Evolutionary conservation across 2,113 vertebrate genomes (phyloP), one percentile per base, ranked within the genome.

Genomic region (Toxostoma redivivum): DNA sequence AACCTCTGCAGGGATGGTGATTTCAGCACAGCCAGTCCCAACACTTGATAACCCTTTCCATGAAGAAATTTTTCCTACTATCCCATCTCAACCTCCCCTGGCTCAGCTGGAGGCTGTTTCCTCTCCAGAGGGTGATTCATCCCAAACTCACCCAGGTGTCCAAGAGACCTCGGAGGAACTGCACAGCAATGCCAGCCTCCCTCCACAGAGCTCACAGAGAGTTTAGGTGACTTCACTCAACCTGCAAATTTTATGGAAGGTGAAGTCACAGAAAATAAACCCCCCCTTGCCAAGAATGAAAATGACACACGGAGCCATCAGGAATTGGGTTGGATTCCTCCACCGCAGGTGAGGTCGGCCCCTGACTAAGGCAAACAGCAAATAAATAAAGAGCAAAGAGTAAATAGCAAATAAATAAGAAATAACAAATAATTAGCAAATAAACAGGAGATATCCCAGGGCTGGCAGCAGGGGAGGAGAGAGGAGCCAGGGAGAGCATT

Each of bases 311-410:
- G 3, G 12, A 78, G 8, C 15, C 16, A 3, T 24, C 30, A 51
- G 19, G 74, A 88, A 11, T 42, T 11, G 13, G 18, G 14, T 7
- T 88, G 86, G 62, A 65, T 65, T 83, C 18, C 40, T 94, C 1
- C 2, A 5, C 24, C 15, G 0, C 0, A 2, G 48, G n/a, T 61
- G 72, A 50, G 0, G 0, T 19, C 2, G 0, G 38, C 57, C 48
- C 51, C 35, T 25, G 40, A 51, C 17, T 81, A 65, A 88, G 87
- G 53, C 51, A 57, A 73, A 37, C 0, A 45, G 13, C 10, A 50
- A 57, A 66, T 33, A 72, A 53, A 62, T 53, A 64, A 90, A 95
- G 7, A 54, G 7, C 11, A 23, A 65, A 23, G 14, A 62, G 17
- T 15, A 45, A 72, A 56, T 13, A 47, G 42, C 50, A 80, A 66